phyloP scores from a whole-genome alignment of 2,113 vertebrate species.

The Eublepharis macularius region DNA sequence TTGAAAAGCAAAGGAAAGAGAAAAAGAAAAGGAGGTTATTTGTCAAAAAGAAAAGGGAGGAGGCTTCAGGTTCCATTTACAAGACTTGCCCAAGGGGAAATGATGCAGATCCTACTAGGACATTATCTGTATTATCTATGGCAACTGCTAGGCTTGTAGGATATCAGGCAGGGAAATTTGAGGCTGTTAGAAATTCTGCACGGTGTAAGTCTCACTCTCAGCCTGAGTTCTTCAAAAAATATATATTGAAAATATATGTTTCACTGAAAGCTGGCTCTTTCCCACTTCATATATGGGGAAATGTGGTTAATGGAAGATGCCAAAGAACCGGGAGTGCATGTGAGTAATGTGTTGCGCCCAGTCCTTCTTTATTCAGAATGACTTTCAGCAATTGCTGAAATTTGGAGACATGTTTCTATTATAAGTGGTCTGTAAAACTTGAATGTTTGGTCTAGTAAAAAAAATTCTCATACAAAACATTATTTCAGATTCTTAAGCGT shows the following conservation, averaged over 20 bases:
- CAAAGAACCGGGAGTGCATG: no score
- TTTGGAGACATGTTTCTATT: not conserved
- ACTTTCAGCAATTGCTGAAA: not conserved
- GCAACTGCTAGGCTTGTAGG: not conserved
- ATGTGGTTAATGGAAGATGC: no score
- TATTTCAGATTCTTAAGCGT: not conserved
- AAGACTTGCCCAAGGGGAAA: not conserved
- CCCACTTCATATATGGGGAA: no score
- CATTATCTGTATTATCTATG: not conserved
- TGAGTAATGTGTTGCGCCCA: not conserved
- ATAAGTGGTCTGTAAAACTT: not conserved
- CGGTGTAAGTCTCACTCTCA: not conserved
- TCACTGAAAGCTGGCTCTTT: no score
- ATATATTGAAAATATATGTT: not conserved
- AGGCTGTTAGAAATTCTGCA: not conserved
- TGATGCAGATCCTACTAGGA: not conserved
- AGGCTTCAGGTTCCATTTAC: not conserved
- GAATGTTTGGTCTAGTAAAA: accelerated
- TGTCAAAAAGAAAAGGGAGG: not conserved
- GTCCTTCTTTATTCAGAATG: not conserved
- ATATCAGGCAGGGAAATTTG: not conserved
- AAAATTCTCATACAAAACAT: accelerated
- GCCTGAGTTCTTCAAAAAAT: not conserved
- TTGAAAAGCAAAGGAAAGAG: not conserved
- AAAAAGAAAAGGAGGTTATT: not conserved